Evolutionary conservation across 2,888 invertebrate genomes (phyloP).

Genomic region (Agrochola lychnidis): DNA sequence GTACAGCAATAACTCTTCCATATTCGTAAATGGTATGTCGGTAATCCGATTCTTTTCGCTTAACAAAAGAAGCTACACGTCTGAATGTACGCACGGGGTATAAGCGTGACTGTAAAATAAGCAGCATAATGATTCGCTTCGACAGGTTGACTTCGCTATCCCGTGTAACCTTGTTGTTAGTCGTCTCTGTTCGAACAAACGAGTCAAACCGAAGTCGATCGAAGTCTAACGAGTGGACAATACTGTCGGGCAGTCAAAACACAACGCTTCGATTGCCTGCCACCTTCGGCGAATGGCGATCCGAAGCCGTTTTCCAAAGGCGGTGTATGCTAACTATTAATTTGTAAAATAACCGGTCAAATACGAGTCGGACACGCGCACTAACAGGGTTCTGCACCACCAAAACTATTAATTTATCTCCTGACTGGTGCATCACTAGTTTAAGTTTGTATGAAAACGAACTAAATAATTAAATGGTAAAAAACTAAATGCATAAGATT

Average conservation of each 20-base stretch:
- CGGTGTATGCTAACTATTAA: background rate
- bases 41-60: background rate
- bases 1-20: background rate
- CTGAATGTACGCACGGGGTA: background rate
- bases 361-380: background rate
- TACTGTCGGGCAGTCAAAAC: background rate
- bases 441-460: background rate
- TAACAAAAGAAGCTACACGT: background rate
- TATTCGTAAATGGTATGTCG: background rate
- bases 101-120: background rate
- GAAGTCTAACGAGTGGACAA: background rate
- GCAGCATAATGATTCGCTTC: background rate
- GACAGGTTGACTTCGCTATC: background rate
- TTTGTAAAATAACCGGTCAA: background rate
- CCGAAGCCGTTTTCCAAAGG: background rate
- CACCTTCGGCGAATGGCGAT: background rate
- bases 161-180: background rate
- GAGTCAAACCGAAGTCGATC: background rate
- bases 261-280: background rate
- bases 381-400: background rate
- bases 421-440: background rate
- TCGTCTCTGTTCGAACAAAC: background rate
- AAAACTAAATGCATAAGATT: too few species aligned
- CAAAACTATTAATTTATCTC: background rate
- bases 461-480: background rate